Evolutionary conservation across 2,113 vertebrate genomes (phyloP).

Genomic region (Pseudopodoces humilis): DNA sequence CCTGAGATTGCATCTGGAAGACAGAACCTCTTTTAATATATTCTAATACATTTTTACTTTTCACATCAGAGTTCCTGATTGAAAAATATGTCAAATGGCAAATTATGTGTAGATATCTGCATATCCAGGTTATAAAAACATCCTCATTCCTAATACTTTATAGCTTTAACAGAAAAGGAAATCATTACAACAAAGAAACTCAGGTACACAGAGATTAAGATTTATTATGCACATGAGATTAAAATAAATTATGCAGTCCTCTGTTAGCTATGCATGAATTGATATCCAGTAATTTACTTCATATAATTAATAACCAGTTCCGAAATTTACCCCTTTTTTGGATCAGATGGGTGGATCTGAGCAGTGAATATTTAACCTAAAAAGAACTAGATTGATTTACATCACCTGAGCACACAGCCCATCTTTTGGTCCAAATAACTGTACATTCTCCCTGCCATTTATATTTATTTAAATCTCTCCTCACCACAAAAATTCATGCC

Average conservation of each 20-base stretch:
- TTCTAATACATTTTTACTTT: not conserved
- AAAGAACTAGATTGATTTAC: not conserved
- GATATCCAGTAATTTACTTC: not conserved
- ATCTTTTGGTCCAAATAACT: not conserved
- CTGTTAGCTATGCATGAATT: not conserved
- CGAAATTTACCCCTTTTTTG: not conserved
- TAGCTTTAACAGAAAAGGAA: not conserved
- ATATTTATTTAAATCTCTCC: not conserved
- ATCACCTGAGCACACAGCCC: not conserved
- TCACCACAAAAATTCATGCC: not conserved
- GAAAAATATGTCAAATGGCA: not conserved
- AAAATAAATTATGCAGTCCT: not conserved
- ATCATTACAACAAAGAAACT: not conserved
- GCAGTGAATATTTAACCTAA: not conserved
- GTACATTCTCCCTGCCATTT: not conserved
- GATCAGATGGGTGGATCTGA: not conserved
- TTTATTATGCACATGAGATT: not conserved
- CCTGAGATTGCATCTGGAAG: not conserved
- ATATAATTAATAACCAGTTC: not conserved
- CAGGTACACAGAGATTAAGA: not conserved
- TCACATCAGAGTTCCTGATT: not conserved
- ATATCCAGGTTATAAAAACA: not conserved
- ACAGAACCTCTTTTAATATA: not conserved
- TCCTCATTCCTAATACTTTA: not conserved
- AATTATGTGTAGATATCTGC: not conserved